A percentile compares a stretch with the other conserved stretches of the same genome.
Conservation (phyloP, 2,888 invertebrate genomes). For the Drosophila borealis region DNA sequence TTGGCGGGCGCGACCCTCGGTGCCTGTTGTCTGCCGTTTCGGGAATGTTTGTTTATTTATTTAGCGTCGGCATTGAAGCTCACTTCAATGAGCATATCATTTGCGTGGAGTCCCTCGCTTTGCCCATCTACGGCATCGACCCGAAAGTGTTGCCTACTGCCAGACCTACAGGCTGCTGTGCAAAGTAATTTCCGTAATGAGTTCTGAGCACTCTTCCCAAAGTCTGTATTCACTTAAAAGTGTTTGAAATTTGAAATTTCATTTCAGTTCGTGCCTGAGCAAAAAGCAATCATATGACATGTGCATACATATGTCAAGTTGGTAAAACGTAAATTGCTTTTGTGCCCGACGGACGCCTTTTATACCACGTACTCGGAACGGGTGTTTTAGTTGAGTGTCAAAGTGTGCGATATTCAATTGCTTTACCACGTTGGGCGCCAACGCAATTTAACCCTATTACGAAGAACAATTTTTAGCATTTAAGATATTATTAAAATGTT, state of each 20-base stretch:
- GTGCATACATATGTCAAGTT: constrained; percentile 50
- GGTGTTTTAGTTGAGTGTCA: constrained; percentile 6
- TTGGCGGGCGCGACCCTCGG: constrained; percentile 31
- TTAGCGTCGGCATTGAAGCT: constrained; percentile 47
- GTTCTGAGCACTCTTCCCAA: constrained; percentile 56
- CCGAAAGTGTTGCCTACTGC: constrained; percentile 10
- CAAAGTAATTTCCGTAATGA: constrained; percentile 80
- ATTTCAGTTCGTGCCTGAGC: constrained; percentile 50
- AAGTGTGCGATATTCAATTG: neutral
- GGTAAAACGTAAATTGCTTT: constrained; percentile 67
- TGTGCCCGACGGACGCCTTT: constrained; percentile 15
- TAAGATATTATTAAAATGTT: neutral
- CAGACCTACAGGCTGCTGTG: constrained; percentile 38
- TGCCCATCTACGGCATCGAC: constrained; percentile 12
- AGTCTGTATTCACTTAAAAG: constrained; percentile 62
- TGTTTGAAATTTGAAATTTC: constrained; percentile 75
- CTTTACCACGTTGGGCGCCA: neutral
- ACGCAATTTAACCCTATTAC: neutral
- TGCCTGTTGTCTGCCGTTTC: constrained; percentile 18
- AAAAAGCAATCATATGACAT: constrained; percentile 69
- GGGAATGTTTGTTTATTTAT: constrained; percentile 55
- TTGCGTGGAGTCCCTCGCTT: constrained; percentile 30
- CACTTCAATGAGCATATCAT: constrained; percentile 70
- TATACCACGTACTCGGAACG: constrained; percentile 13
- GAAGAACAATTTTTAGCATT: neutral